Evolutionary conservation across 2,888 invertebrate species (phyloP).

Genomic region (Aplocera efformata): DNA sequence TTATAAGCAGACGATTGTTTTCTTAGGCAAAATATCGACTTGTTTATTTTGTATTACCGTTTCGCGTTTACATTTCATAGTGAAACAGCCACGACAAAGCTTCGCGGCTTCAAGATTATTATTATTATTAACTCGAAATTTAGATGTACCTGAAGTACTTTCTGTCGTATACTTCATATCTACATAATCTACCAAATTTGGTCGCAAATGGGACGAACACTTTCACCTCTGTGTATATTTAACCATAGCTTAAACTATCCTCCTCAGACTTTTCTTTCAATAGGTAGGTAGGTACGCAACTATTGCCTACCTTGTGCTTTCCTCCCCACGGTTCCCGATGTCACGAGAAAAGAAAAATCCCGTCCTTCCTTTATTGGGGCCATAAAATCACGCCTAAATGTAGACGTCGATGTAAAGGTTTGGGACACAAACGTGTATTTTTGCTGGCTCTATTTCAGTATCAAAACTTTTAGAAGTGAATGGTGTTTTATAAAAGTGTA

Average conservation of each 20-base stretch:
- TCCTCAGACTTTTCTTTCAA: too few species aligned
- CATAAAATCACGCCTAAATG: slow-evolving; percentile 24
- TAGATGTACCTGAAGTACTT: too few species aligned
- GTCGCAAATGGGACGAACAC: too few species aligned
- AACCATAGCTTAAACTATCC: too few species aligned
- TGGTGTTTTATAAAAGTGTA: background rate
- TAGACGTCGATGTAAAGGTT: slow-evolving; percentile 18
- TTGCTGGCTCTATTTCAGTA: slow-evolving; percentile 2
- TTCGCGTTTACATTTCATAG: slow-evolving; percentile 17
- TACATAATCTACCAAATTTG: too few species aligned
- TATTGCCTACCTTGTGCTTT: background rate
- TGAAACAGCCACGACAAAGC: slow-evolving; percentile 21
- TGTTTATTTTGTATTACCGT: slow-evolving; percentile 19
- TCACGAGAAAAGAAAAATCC: slow-evolving; percentile 17
- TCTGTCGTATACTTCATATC: too few species aligned
- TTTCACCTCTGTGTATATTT: too few species aligned
- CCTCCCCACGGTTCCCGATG: slow-evolving; percentile 10
- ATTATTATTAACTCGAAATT: too few species aligned
- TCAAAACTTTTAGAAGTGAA: background rate
- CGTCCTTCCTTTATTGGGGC: slow-evolving; percentile 19
- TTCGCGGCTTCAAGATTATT: slow-evolving; percentile 24
- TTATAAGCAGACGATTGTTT: slow-evolving; percentile 2
- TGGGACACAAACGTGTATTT: slow-evolving; percentile 21
- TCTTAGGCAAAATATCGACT: slow-evolving; percentile 11
- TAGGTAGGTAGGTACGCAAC: too few species aligned